Base-by-base conservation (phyloP, 2,797 vertebrate genomes). In the Pempheris klunzingeri region DNA sequence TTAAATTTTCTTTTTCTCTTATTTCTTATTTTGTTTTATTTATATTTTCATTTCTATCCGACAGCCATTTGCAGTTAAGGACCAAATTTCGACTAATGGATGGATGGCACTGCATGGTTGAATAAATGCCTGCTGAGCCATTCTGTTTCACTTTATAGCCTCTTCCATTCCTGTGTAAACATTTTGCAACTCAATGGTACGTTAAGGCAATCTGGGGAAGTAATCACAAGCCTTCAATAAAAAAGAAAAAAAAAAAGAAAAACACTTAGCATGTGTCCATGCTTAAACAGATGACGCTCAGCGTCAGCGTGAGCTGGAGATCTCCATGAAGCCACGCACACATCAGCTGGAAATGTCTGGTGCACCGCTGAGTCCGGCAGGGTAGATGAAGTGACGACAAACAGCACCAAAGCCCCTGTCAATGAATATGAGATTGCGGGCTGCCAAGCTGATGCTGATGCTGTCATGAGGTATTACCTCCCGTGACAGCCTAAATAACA, bases 401-500 rank as follows among this genome's bases (percentile, higher is more conserved):
- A 71, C 54, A 9, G 54, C 76, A 75, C 84, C 83, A 46, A 71
- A 81, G 81, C 70, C 73, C 86, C 86, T 69, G 84, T 90, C 89
- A 83, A 77, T 87, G 84, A 87, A 91, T 87, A 77, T 83, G 85
- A 92, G 87, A 90, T 92, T 87, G 90, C 78, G 53, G 81, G 62
- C 82, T 88, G 90, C 85, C 90, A 90, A 28, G 52, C 57, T 81
- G 81, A 85, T 72, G 72, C 62, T 47, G 73, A 81, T 46, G 80
- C 90, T 91, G 90, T 91, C 88, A 75, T 63, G 89, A 90, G 85
- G 83, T 86, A 90, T 90, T 78, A 90, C 86, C 80, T 84, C 82
- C 83, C 15, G 74, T 91, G 93, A 92, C 93, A 92, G 87, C 86
- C 82, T 81, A 88, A 88, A 90, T 92, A 93, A 94, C 92, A 90